These are phyloP conservation scores for Hiodon tergisus DNA, from an alignment of 2,113 vertebrate genomes.

Conservation along the genomic window DNA sequence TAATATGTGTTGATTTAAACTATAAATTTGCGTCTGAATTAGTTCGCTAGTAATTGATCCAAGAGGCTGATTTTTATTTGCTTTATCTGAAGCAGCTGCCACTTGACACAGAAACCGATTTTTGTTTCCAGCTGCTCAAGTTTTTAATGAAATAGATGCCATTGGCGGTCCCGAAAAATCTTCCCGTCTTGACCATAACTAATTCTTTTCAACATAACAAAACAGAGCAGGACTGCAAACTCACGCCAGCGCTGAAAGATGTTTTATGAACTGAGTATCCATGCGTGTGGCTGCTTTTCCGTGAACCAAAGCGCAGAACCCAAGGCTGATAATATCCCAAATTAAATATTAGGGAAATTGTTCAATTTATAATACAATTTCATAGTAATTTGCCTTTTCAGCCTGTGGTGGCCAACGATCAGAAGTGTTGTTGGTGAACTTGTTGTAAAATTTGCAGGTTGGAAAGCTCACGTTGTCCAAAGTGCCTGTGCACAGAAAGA, in stretches of 20 bases:
- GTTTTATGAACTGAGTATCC: no score
- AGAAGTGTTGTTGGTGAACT: not conserved
- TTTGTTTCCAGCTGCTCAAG: slow-evolving; percentile 48
- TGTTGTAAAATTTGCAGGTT: slow-evolving; percentile 65
- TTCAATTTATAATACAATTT: not conserved
- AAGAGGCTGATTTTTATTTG: slow-evolving; percentile 31
- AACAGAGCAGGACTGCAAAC: not conserved
- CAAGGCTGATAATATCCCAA: no score
- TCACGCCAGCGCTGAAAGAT: no score
- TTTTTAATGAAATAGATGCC: slow-evolving; percentile 32
- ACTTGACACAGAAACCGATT: slow-evolving; percentile 34
- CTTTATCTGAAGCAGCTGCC: slow-evolving; percentile 44
- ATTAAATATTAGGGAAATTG: not conserved
- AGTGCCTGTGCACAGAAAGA: slow-evolving; percentile 53
- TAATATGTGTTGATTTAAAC: slow-evolving; percentile 9
- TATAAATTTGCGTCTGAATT: slow-evolving; percentile 18
- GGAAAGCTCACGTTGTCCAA: slow-evolving; percentile 66
- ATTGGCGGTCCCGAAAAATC: slow-evolving; percentile 30
- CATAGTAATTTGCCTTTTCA: not conserved
- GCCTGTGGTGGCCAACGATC: not conserved
- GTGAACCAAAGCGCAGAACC: no score
- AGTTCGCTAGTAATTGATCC: slow-evolving; percentile 39
- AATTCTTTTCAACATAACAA: slow-evolving; percentile 43
- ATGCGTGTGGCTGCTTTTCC: no score
- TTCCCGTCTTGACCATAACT: slow-evolving; percentile 34